These are phyloP conservation scores for Rotaria magnacalcarata DNA, from an alignment of 2,888 invertebrate genomes.

Conservation along the genomic window DNA sequence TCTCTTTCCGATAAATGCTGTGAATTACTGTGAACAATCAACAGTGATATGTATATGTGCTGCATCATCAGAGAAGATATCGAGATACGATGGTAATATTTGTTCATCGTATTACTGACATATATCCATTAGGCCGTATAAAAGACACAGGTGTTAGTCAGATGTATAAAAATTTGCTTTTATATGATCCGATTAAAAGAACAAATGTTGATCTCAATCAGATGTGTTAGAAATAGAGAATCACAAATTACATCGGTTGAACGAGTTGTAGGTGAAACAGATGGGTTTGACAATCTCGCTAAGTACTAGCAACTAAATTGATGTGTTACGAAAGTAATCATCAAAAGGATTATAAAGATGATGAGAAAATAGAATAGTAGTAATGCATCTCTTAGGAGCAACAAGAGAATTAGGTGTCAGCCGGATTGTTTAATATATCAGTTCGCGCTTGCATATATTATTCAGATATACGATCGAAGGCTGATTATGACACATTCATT, in stretches of 20 bases:
- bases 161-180: neutral
- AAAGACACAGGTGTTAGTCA: conserved; percentile 7
- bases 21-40: neutral
- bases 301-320: neutral
- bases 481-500: neutral
- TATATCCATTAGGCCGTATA: neutral
- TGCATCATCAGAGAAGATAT: neutral
- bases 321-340: neutral
- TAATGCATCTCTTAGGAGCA: neutral
- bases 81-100: neutral
- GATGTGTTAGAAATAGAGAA: neutral
- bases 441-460: neutral
- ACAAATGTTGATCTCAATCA: neutral
- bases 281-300: neutral
- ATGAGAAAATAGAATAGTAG: neutral
- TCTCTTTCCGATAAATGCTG: neutral
- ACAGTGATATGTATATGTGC: neutral
- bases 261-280: neutral
- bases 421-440: neutral
- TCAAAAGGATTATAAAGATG: neutral
- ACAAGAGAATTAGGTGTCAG: neutral
- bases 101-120: neutral
- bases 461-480: neutral
- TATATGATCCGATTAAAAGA: neutral
- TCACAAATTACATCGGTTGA: neutral